These are phyloP conservation scores for Clamator glandarius DNA, from an alignment of 2,797 vertebrate genomes.

Conservation along the genomic window DNA sequence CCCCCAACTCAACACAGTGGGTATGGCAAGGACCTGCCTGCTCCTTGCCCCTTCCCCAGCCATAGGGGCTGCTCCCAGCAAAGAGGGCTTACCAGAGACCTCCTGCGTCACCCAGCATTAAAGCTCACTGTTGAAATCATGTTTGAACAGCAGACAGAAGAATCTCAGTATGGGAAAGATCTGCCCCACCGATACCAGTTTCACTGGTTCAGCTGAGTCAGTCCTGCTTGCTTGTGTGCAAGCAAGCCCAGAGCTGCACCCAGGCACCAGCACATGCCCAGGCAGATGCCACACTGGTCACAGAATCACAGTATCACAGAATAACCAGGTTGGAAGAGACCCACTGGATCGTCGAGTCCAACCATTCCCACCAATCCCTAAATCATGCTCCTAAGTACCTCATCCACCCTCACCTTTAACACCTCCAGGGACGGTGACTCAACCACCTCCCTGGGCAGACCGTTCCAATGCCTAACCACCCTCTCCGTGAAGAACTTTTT, in stretches of 20 bases:
- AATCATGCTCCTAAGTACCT: too few species aligned
- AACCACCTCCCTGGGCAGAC: too few species aligned
- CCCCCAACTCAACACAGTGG: fast-evolving
- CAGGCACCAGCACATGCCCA: fast-evolving
- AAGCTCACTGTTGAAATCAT: fast-evolving
- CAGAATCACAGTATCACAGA: too few species aligned
- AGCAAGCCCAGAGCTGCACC: neutral
- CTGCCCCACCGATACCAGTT: neutral
- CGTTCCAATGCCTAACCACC: too few species aligned
- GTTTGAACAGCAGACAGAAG: neutral
- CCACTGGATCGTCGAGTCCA: too few species aligned
- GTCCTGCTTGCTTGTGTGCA: neutral
- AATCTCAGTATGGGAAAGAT: neutral
- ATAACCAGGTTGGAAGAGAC: too few species aligned
- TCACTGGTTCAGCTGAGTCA: neutral
- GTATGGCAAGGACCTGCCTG: neutral
- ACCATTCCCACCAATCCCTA: too few species aligned
- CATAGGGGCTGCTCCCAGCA: fast-evolving
- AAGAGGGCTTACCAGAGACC: neutral
- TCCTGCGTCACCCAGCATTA: fast-evolving
- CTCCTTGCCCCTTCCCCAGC: neutral
- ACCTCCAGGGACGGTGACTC: too few species aligned
- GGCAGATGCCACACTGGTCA: fast-evolving
- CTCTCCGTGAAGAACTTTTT: too few species aligned
- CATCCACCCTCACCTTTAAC: too few species aligned